phyloP scores from a whole-genome alignment of 2,888 invertebrate genomes.

The Polyommatus icarus region DNA sequence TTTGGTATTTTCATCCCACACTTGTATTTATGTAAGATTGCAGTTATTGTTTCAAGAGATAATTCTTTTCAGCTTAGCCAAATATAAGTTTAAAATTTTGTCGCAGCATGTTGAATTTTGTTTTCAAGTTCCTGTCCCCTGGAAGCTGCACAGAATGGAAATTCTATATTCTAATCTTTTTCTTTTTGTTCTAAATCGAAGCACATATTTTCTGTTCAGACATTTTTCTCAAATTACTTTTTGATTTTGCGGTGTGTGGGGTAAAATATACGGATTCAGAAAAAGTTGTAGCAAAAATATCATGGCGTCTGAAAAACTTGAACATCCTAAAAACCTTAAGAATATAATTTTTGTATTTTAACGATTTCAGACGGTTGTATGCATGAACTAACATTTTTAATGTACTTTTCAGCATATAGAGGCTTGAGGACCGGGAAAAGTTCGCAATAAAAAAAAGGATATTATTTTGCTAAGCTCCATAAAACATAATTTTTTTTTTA shows the following conservation, averaged over 20 bases:
- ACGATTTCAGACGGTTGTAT: too few species aligned
- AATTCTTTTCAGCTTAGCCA: constrained; percentile 14
- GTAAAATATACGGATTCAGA: neutral
- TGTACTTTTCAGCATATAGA: too few species aligned
- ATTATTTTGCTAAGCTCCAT: too few species aligned
- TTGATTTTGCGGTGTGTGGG: neutral
- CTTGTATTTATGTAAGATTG: constrained; percentile 22
- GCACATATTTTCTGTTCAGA: neutral
- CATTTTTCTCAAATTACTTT: neutral
- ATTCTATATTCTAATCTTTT: constrained; percentile 31
- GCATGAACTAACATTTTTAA: too few species aligned
- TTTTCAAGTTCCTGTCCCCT: constrained; percentile 10
- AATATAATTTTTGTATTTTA: too few species aligned
- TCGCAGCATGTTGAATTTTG: constrained; percentile 20
- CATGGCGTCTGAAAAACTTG: neutral
- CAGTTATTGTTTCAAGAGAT: constrained; percentile 27
- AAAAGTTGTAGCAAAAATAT: neutral
- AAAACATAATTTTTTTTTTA: too few species aligned
- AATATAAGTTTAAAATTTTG: constrained; percentile 28
- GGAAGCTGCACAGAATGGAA: constrained; percentile 15
- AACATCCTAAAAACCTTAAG: neutral
- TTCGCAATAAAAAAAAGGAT: too few species aligned
- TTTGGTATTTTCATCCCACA: neutral
- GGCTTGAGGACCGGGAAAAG: too few species aligned
- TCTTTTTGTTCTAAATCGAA: constrained; percentile 8